A percentile compares a stretch with the other conserved stretches of the same genome.
phyloP scores from a whole-genome alignment of 2,797 vertebrate genomes.

The Hipposideros larvatus region DNA sequence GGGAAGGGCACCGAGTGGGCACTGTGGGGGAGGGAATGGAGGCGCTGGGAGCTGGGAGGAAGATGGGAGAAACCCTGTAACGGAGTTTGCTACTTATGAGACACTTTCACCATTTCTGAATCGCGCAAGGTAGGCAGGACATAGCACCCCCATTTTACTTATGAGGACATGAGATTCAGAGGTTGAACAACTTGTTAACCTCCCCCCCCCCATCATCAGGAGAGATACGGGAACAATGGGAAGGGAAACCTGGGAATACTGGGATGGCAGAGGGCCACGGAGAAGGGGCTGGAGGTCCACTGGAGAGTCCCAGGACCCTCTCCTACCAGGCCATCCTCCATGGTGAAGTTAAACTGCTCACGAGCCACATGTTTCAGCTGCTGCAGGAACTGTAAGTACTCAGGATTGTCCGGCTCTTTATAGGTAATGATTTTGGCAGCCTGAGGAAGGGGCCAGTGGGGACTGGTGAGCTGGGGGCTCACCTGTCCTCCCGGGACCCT shows the following conservation, averaged over 20 bases:
- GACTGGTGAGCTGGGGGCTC: not conserved
- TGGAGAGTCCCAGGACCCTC: not conserved
- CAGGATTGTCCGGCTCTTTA: conserved; percentile 92
- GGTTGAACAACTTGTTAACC: not conserved
- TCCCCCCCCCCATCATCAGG: not conserved
- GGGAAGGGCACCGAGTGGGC: not conserved
- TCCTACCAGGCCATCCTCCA: conserved; percentile 93
- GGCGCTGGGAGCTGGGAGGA: not conserved
- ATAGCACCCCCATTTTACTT: not conserved
- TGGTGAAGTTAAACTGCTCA: conserved; percentile 92
- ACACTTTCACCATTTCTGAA: not conserved
- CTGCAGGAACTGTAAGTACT: conserved; percentile 92
- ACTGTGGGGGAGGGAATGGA: fast-evolving
- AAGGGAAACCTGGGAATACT: not conserved
- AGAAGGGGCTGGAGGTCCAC: not conserved
- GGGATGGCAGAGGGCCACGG: not conserved
- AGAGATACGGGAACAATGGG: not conserved
- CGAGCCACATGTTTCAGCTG: conserved; percentile 89
- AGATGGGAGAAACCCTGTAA: not conserved
- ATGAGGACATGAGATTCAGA: conserved; percentile 11
- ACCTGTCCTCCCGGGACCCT: not conserved
- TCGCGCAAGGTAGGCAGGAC: not conserved
- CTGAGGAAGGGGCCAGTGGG: conserved; percentile 83
- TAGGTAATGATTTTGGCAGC: conserved; percentile 97
- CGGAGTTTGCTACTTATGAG: not conserved